Evolutionary conservation across 2,113 vertebrate species (phyloP).

Genomic region (Merops nubicus): DNA sequence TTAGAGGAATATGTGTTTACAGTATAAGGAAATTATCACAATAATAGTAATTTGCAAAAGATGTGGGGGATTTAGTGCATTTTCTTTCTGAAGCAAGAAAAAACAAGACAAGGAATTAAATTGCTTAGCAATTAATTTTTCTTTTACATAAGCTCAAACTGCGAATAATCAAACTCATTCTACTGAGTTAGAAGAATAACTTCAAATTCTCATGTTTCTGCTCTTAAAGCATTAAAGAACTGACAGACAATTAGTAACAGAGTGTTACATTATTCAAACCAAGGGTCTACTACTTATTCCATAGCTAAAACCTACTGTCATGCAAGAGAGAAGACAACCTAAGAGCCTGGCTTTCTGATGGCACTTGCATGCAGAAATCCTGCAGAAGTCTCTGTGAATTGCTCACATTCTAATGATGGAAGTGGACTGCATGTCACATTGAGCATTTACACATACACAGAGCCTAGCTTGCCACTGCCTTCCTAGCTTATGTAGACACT

Average conservation of each 20-base stretch:
- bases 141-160: neutral
- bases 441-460: neutral
- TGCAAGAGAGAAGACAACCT: rapidly evolving
- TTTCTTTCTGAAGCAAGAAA: neutral
- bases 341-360: neutral
- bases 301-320: neutral
- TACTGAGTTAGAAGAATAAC: neutral
- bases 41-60: neutral
- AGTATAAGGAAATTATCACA: neutral
- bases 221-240: neutral
- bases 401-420: neutral
- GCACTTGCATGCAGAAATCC: neutral
- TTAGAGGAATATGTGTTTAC: neutral
- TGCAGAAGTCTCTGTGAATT: neutral
- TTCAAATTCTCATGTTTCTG: neutral
- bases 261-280: neutral
- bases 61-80: neutral
- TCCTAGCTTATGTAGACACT: neutral
- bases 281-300: rapidly evolving
- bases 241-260: neutral
- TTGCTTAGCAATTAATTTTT: neutral
- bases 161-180: neutral
- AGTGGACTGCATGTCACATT: neutral
- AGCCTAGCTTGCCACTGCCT: neutral
- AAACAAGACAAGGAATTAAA: neutral